Percentiles rank a stretch among this genome's conserved stretches.
Conservation (phyloP, 2,888 invertebrate genomes). For the Tanaodytes sp. region DNA sequence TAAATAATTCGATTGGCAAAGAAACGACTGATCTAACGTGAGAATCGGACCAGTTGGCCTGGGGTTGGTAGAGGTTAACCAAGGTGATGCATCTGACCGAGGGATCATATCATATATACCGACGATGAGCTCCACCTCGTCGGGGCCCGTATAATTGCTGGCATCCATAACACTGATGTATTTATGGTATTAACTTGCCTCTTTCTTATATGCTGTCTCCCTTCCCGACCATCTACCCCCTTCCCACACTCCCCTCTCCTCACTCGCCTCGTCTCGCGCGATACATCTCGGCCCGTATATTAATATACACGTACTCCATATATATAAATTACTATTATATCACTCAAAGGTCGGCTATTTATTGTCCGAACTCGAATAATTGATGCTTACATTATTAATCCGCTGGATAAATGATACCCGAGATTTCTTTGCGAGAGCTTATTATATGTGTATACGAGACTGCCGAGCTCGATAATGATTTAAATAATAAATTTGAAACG, state of each 20-base stretch:
- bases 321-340: slow-evolving; percentile 52
- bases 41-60: slow-evolving; percentile 66
- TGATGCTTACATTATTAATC: slow-evolving; percentile 49
- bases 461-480: slow-evolving; percentile 36
- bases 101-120: slow-evolving; percentile 68
- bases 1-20: slow-evolving; percentile 64
- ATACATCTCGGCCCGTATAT: slow-evolving; percentile 44
- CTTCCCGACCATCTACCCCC: too few species aligned
- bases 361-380: slow-evolving; percentile 42
- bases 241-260: too few species aligned
- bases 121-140: slow-evolving; percentile 68
- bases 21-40: slow-evolving; percentile 64
- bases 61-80: slow-evolving; percentile 53
- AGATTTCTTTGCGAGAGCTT: slow-evolving; percentile 23
- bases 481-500: slow-evolving; percentile 27
- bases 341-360: slow-evolving; percentile 50
- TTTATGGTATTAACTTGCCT: slow-evolving; percentile 73
- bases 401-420: slow-evolving; percentile 31
- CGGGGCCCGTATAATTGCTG: slow-evolving; percentile 72
- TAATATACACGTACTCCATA: slow-evolving; percentile 41
- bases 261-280: slow-evolving; percentile 62
- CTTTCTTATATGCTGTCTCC: slow-evolving; percentile 70
- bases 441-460: slow-evolving; percentile 18
- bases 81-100: slow-evolving; percentile 65
- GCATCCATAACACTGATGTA: slow-evolving; percentile 73